These are phyloP conservation scores for Saccopteryx leptura DNA, from an alignment of 2,113 vertebrate genomes.

Conservation along the genomic window DNA sequence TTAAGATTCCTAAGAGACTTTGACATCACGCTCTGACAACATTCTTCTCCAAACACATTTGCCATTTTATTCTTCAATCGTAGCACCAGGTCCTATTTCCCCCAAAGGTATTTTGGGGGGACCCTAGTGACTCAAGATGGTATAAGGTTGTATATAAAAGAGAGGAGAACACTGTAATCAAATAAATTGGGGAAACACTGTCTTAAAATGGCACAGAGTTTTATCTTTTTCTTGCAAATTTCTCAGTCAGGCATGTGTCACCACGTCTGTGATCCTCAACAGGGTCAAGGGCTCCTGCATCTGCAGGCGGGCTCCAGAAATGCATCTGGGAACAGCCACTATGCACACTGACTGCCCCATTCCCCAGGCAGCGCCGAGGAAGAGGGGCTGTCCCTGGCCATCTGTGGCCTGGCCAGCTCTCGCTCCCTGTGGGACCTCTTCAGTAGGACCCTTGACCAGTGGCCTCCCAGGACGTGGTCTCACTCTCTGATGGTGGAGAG, in stretches of 20 bases:
- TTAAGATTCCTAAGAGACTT: rapidly evolving
- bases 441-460: rapidly evolving
- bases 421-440: neutral
- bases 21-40: rapidly evolving
- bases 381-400: neutral
- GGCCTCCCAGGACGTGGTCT: neutral
- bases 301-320: neutral
- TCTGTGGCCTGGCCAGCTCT: neutral
- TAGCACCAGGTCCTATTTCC: neutral
- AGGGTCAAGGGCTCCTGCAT: rapidly evolving
- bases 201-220: no score
- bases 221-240: neutral
- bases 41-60: neutral
- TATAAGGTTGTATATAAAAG: rapidly evolving
- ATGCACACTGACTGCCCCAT: rapidly evolving
- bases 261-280: neutral
- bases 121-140: neutral
- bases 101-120: neutral
- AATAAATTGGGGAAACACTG: neutral
- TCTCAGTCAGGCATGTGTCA: neutral
- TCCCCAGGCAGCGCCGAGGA: neutral
- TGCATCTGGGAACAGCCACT: rapidly evolving
- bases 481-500: rapidly evolving
- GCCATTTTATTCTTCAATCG: no score
- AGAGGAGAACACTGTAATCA: neutral